Evolutionary conservation across 2,888 invertebrate species (phyloP).

Genomic region (Dromius quadrimaculatus): DNA sequence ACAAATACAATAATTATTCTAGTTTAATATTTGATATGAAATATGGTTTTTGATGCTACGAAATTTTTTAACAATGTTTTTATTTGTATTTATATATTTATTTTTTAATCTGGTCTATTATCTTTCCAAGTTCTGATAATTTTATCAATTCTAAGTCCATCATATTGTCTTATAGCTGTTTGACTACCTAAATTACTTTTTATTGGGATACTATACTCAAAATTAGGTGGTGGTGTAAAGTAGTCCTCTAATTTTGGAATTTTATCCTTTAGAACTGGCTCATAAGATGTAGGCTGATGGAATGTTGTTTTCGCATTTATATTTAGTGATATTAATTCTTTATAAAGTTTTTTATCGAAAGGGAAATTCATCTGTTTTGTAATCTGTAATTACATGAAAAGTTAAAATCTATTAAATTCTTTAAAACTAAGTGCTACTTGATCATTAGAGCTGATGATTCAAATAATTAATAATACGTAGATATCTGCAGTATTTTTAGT

Average conservation of each 20-base stretch:
- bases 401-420: not conserved
- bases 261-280: slow-evolving; percentile 6
- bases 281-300: not conserved
- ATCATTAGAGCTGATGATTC: no score
- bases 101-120: slow-evolving; percentile 26
- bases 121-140: slow-evolving; percentile 40
- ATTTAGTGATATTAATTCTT: slow-evolving; percentile 57
- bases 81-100: not conserved
- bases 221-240: slow-evolving; percentile 1
- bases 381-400: slow-evolving; percentile 56
- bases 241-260: slow-evolving; percentile 41
- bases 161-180: not conserved
- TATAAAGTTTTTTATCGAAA: slow-evolving; percentile 58
- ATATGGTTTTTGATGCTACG: no score
- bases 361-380: slow-evolving; percentile 60
- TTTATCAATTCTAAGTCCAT: slow-evolving; percentile 40
- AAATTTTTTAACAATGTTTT: no score
- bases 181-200: not conserved
- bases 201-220: slow-evolving; percentile 32
- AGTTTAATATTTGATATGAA: no score
- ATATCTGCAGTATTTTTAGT: no score
- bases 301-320: slow-evolving; percentile 5
- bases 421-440: no score
- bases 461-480: no score
- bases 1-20: no score